A percentile compares a stretch with the other conserved stretches of the same genome.
Evolutionary conservation across 2,888 invertebrate species (phyloP).

Genomic region (Eurytoma californica): DNA sequence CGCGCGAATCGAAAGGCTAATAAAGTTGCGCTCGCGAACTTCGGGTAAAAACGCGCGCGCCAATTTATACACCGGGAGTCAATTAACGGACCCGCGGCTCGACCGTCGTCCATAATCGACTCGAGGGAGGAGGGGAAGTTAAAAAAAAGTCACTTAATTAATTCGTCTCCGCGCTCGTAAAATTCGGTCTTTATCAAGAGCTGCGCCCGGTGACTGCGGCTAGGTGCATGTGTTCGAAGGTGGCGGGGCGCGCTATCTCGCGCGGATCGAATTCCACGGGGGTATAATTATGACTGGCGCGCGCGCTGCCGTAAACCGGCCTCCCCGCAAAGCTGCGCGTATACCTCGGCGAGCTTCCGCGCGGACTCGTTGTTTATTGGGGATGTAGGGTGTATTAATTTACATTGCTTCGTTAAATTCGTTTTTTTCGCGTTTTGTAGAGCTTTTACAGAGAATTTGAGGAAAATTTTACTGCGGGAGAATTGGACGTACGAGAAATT

Average conservation of each 20-base stretch:
- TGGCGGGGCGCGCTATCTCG: constrained; percentile 16
- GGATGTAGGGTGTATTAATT: background rate
- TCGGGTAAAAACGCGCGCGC: too few relatives aligned
- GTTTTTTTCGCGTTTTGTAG: background rate
- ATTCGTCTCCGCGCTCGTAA: constrained; percentile 41
- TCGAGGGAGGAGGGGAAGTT: background rate
- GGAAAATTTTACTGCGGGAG: background rate
- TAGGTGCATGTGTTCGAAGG: constrained; percentile 19
- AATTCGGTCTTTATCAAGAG: constrained; percentile 49
- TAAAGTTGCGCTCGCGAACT: too few relatives aligned
- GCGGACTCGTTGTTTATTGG: constrained; percentile 15
- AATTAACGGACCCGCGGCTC: background rate
- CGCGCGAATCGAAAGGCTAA: too few relatives aligned
- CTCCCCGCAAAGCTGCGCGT: background rate
- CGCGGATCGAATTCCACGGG: constrained; percentile 56
- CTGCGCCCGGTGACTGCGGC: constrained; percentile 6
- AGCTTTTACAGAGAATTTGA: background rate
- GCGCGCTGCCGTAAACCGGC: constrained; percentile 8
- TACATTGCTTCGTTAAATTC: background rate
- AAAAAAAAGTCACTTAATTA: constrained; percentile 55
- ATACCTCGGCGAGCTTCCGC: background rate
- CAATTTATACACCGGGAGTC: constrained; percentile 22
- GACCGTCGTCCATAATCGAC: background rate
- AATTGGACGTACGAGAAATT: background rate
- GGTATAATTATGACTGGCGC: constrained; percentile 55